Base-by-base conservation (phyloP, 2,113 vertebrate genomes). In the Strix uralensis region DNA sequence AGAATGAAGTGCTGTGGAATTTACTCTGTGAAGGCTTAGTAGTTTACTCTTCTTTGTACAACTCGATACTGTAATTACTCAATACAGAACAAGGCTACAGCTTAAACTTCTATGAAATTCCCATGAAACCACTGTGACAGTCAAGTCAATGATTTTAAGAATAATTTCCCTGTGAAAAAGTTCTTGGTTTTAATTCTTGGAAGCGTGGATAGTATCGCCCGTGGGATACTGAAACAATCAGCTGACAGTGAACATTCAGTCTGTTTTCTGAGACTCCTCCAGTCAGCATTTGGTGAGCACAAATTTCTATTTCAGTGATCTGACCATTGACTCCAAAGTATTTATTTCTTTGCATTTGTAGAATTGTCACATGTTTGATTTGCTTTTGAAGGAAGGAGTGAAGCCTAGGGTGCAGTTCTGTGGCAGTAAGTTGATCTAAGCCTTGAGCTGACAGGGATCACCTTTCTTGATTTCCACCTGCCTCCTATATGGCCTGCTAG, bases 161-260 rank as follows among this genome's bases (percentile, higher is more conserved):
- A 62, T 29, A 38, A n/a, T 65, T 90, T 73, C 30, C 10, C 11
- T 8, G 9, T 59, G 38, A 71, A 71, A 66, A 72, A 22, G 13
- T 25, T 55, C 5, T 62, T 81, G 44, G 9, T 22, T 88, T 80
- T 93, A 69, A 30, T 82, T 88, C 4, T 6, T 61, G 34, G 29
- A 34, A 62, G 9, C 6, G 14, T 70, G 55, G 23, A 47, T 74
- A 61, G 26, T 67, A n/a, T 83, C 46, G 26, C 27, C 20, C 20
- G 55, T n/a, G 46, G 8, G 55, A 42, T 49, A 71, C 46, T 46
- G 51, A 70, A 88, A 16, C 19, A 18, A 7, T 62, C 29, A 29
- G 11, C 46, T 13, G 29, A 15, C 26, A 23, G 1, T 3, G 15
- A 16, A 1, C 1, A 11, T 65, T 32, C 19, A 6, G n/a, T 63